These are phyloP conservation scores for Bombylius discolor DNA, from an alignment of 2,888 invertebrate genomes.

Conservation along the genomic window DNA sequence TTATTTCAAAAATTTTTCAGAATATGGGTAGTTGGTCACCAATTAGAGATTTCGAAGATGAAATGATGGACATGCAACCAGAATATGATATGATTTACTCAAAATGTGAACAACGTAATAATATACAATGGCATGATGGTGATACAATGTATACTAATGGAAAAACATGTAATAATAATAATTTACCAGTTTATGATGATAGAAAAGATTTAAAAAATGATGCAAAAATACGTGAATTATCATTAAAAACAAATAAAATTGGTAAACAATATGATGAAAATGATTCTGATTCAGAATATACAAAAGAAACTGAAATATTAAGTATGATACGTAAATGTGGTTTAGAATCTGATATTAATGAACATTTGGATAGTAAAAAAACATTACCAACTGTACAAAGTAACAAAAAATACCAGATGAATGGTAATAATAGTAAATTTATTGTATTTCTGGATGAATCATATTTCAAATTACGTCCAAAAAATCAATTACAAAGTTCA, in stretches of 20 bases:
- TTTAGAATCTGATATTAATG: neutral
- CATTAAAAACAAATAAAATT: neutral
- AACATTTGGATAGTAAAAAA: neutral
- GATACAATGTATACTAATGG: too few species aligned
- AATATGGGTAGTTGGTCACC: too few species aligned
- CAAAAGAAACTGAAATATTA: neutral
- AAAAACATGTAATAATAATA: neutral
- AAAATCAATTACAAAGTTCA: neutral
- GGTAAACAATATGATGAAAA: neutral
- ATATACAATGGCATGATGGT: neutral
- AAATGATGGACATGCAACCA: neutral
- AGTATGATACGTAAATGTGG: neutral
- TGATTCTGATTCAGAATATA: neutral
- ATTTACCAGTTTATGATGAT: too few species aligned
- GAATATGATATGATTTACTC: neutral
- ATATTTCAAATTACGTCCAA: neutral
- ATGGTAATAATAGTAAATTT: neutral
- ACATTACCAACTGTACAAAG: neutral
- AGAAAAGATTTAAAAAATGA: neutral
- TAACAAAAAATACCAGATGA: neutral
- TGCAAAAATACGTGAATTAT: neutral
- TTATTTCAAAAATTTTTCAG: too few species aligned
- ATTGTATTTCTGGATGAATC: neutral
- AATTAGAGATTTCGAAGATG: neutral
- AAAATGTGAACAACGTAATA: neutral